These are phyloP conservation scores for Timandra comae DNA, from an alignment of 2,888 invertebrate genomes.

Conservation along the genomic window DNA sequence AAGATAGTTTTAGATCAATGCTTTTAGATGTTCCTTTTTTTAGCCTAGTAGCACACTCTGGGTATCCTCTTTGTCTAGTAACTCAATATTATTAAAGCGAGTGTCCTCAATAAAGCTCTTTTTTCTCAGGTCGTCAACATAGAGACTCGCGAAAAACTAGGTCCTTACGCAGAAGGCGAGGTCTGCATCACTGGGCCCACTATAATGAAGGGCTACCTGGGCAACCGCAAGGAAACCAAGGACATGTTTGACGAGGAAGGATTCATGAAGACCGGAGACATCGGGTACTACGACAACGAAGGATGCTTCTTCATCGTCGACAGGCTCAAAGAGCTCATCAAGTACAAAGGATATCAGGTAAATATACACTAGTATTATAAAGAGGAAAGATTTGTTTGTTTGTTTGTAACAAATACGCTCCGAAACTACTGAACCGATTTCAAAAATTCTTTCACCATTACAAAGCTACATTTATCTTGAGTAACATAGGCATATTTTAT, in stretches of 20 bases:
- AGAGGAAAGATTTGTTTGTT: too few relatives aligned
- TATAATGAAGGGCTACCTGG: conserved; percentile 50
- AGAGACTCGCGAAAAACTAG: conserved; percentile 36
- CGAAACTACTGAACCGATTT: too few relatives aligned
- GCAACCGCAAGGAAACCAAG: conserved; percentile 35
- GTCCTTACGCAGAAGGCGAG: conserved; percentile 42
- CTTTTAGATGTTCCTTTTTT: too few relatives aligned
- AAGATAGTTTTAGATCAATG: too few relatives aligned
- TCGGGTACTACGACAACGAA: conserved; percentile 55
- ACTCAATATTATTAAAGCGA: too few relatives aligned
- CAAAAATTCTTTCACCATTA: too few relatives aligned
- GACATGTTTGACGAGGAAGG: conserved; percentile 47
- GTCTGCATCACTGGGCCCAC: conserved; percentile 50
- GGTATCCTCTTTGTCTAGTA: too few relatives aligned
- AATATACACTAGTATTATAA: too few relatives aligned
- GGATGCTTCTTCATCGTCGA: conserved; percentile 55
- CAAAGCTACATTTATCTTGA: too few relatives aligned
- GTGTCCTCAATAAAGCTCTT: background rate
- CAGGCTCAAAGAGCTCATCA: conserved; percentile 54
- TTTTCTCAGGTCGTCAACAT: conserved; percentile 56
- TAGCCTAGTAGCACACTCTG: too few relatives aligned
- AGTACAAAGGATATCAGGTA: conserved; percentile 73
- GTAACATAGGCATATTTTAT: too few relatives aligned
- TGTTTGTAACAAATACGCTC: too few relatives aligned
- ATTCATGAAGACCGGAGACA: conserved; percentile 52